A percentile compares a stretch with the other conserved stretches of the same genome.
Evolutionary conservation across 2,888 invertebrate species (phyloP).

Genomic region (Pardosa pseudoannulata): DNA sequence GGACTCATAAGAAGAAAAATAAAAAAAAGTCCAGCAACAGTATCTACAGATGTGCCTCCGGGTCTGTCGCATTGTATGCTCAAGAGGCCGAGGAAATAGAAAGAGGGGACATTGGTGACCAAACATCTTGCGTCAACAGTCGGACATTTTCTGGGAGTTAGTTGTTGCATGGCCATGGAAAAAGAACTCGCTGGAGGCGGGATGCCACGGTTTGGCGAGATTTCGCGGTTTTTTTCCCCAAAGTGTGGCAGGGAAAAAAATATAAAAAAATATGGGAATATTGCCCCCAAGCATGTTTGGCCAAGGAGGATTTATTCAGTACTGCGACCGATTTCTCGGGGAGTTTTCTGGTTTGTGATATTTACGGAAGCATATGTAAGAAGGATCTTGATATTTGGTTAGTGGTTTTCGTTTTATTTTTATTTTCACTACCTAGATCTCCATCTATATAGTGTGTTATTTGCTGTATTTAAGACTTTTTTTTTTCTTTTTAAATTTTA

Average conservation of each 20-base stretch:
- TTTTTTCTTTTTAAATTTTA: too few relatives aligned
- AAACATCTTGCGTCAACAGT: constrained; percentile 69
- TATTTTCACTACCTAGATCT: too few relatives aligned
- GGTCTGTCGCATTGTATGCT: constrained; percentile 55
- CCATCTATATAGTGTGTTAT: too few relatives aligned
- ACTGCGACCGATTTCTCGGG: not conserved
- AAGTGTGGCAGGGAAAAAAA: constrained; percentile 9
- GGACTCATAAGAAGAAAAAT: not conserved
- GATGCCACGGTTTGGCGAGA: constrained; percentile 41
- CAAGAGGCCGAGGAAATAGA: constrained; percentile 59
- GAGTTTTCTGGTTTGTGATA: not conserved
- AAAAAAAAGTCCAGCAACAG: constrained; percentile 44
- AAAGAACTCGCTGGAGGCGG: not conserved
- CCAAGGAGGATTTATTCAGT: constrained; percentile 14
- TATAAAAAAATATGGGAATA: not conserved
- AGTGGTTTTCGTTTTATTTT: not conserved
- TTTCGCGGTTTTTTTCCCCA: constrained; percentile 30
- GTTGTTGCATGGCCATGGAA: constrained; percentile 11
- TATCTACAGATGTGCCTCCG: constrained; percentile 50
- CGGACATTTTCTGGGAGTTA: constrained; percentile 46
- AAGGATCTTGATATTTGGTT: not conserved
- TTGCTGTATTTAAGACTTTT: too few relatives aligned
- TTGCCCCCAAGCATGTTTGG: constrained; percentile 9
- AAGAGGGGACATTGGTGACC: constrained; percentile 64
- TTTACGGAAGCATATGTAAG: not conserved